phyloP scores from a whole-genome alignment of 1,140 invertebrate genomes.

The Pseudomyrmex pallidus region DNA sequence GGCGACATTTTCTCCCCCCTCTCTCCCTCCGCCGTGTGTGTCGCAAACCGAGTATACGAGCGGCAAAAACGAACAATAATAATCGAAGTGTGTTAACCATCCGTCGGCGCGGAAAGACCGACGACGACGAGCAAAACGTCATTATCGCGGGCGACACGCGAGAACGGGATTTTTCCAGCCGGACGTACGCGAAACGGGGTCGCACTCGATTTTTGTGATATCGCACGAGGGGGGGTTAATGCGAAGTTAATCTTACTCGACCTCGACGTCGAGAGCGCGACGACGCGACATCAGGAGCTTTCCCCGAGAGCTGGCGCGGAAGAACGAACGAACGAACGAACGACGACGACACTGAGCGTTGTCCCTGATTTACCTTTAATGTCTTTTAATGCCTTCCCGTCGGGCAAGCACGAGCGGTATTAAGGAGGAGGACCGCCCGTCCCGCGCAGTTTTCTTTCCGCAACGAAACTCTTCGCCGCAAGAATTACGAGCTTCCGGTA shows the following conservation, averaged over 20 bases:
- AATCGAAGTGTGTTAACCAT: slow-evolving; percentile 38
- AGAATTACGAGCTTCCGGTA: slow-evolving; percentile 39
- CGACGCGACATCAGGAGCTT: not conserved
- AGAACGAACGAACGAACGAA: slow-evolving; percentile 22
- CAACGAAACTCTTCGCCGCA: slow-evolving; percentile 12
- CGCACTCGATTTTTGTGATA: slow-evolving; percentile 19
- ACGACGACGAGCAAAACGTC: not conserved
- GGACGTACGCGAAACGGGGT: slow-evolving; percentile 13
- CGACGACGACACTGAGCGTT: slow-evolving; percentile 20
- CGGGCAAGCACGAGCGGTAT: not conserved
- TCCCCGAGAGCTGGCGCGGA: not conserved
- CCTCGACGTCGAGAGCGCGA: not conserved
- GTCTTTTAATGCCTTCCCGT: slow-evolving; percentile 52
- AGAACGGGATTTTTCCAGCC: slow-evolving; percentile 5
- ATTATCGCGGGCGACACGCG: slow-evolving; percentile 42
- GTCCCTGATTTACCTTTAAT: slow-evolving; percentile 58
- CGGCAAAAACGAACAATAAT: slow-evolving; percentile 23
- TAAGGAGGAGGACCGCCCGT: not conserved
- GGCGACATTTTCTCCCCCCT: slow-evolving; percentile 20
- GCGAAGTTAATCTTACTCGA: slow-evolving; percentile 53
- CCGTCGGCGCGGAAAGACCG: not conserved
- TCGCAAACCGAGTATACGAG: slow-evolving; percentile 36
- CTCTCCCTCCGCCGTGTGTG: not conserved
- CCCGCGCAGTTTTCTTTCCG: slow-evolving; percentile 29
- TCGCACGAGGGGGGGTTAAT: slow-evolving; percentile 26